Conservation (phyloP, 2,888 invertebrate species). For the Drosophila heteroneura region DNA sequence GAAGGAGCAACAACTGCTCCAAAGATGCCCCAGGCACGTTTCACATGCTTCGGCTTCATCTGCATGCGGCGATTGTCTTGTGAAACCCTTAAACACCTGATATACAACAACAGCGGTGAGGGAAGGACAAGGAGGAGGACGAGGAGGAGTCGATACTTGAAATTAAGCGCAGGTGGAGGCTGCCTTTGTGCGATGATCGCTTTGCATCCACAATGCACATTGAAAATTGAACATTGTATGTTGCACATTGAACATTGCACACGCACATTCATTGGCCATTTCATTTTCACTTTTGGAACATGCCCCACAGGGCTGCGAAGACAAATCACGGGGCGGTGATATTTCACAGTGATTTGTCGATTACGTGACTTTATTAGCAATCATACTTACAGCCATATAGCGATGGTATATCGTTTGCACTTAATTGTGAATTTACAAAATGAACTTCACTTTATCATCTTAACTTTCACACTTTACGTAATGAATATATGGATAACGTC, state of each 20-base stretch:
- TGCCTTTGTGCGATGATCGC: constrained; percentile 44
- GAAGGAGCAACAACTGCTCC: constrained; percentile 10
- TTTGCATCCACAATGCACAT: constrained; percentile 27
- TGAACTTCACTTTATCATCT: neutral
- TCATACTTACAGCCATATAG: constrained; percentile 4
- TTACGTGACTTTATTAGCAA: constrained; percentile 63
- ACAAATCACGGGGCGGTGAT: constrained; percentile 51
- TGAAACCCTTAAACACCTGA: constrained; percentile 81
- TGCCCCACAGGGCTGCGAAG: constrained; percentile 51
- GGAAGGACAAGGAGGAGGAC: neutral
- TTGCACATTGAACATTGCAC: constrained; percentile 20
- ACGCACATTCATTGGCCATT: constrained; percentile 48
- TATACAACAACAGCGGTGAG: constrained; percentile 37
- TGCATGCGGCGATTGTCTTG: constrained; percentile 69
- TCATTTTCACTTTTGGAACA: constrained; percentile 69
- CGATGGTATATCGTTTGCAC: constrained; percentile 12
- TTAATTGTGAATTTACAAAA: constrained; percentile 1
- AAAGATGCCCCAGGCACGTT: constrained; percentile 39
- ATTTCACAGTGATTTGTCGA: constrained; percentile 61
- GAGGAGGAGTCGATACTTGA: neutral
- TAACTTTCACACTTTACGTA: neutral
- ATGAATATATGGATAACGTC: neutral
- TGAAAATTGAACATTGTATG: constrained; percentile 22
- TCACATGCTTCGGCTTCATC: constrained; percentile 55
- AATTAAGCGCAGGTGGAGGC: constrained; percentile 60